Evolutionary conservation across 2,797 vertebrate genomes (phyloP).

Genomic region (Sebastes kiyomatsui): DNA sequence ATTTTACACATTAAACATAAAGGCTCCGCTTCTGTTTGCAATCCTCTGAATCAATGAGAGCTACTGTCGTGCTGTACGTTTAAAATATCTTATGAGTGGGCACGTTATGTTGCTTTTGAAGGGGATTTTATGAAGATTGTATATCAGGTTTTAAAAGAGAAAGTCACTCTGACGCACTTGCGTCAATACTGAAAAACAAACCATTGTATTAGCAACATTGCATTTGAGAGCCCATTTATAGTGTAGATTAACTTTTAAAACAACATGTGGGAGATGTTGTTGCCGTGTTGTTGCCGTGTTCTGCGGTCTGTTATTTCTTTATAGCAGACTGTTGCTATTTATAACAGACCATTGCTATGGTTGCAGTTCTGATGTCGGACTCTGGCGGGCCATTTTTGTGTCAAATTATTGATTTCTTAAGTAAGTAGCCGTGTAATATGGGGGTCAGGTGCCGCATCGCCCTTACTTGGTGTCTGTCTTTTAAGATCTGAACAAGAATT

Average conservation of each 20-base stretch:
- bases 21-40: background rate
- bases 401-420: too few species aligned
- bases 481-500: too few species aligned
- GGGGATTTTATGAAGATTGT: background rate
- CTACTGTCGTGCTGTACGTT: background rate
- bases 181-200: background rate
- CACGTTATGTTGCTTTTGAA: background rate
- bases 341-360: too few species aligned
- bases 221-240: background rate
- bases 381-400: too few species aligned
- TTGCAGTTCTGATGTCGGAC: too few species aligned
- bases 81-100: background rate
- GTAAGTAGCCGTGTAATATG: too few species aligned
- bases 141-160: background rate
- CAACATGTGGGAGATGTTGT: background rate
- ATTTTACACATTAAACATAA: constrained; percentile 16
- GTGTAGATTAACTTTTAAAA: background rate
- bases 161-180: background rate
- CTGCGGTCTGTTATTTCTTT: too few species aligned
- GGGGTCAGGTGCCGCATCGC: too few species aligned
- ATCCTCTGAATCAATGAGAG: background rate
- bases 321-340: too few species aligned
- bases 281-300: too few species aligned
- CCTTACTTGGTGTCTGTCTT: background rate
- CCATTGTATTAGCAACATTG: background rate